Evolutionary conservation across 2,888 invertebrate species (phyloP).

Genomic region (Smittia aterrima): DNA sequence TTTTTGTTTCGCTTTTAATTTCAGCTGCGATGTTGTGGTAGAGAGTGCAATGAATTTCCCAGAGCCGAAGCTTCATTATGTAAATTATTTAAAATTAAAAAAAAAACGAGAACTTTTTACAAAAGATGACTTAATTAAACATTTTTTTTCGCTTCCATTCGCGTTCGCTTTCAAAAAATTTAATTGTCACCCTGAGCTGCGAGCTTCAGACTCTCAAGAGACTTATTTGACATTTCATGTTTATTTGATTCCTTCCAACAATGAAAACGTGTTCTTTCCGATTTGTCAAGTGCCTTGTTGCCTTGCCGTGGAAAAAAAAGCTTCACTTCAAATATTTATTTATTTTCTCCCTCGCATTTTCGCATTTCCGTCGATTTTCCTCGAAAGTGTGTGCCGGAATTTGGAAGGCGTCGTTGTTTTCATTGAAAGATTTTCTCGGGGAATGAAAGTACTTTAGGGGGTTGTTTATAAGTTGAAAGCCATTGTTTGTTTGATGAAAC

Average conservation of each 20-base stretch:
- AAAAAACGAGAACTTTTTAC: not conserved
- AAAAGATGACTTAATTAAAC: slow-evolving; percentile 25
- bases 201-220: not conserved
- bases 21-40: not conserved
- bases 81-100: slow-evolving; percentile 17
- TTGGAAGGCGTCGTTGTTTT: too few relatives aligned
- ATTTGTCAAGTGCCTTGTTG: slow-evolving; percentile 16
- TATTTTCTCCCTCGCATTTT: not conserved
- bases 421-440: too few relatives aligned
- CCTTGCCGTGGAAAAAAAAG: not conserved
- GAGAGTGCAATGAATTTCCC: not conserved
- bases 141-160: not conserved
- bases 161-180: not conserved
- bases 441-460: too few relatives aligned
- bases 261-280: not conserved
- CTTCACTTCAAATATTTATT: slow-evolving; percentile 5
- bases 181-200: not conserved
- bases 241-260: slow-evolving; percentile 8
- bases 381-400: too few relatives aligned
- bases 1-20: slow-evolving; percentile 1
- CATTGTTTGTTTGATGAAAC: not conserved
- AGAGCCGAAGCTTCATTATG: slow-evolving; percentile 2
- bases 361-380: not conserved
- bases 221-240: not conserved
- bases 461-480: not conserved